A percentile compares a stretch with the other conserved stretches of the same genome.
Evolutionary conservation across 1,140 invertebrate species (phyloP).

Genomic region (Epicauta chinensis): DNA sequence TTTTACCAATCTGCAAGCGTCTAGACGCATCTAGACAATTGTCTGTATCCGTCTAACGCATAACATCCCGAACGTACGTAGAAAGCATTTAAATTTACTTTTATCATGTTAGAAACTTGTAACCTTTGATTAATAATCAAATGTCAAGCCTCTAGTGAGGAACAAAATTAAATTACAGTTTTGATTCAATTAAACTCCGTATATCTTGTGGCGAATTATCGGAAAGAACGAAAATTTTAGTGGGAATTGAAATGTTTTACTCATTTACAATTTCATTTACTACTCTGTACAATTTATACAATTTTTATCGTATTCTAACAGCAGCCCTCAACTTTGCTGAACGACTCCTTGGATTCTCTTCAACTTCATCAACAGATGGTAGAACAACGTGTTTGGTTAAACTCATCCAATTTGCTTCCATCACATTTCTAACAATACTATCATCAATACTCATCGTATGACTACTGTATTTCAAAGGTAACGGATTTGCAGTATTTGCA

Average conservation of each 20-base stretch:
- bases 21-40: too few relatives aligned
- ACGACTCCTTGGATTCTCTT: constrained; percentile 72
- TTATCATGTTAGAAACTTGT: too few relatives aligned
- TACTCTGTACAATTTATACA: too few relatives aligned
- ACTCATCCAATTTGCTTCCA: constrained; percentile 64
- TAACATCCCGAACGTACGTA: too few relatives aligned
- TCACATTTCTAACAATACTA: constrained; percentile 53
- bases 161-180: too few relatives aligned
- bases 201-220: constrained; percentile 1
- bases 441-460: constrained; percentile 49
- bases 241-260: too few relatives aligned
- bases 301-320: constrained; percentile 55
- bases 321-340: constrained; percentile 86
- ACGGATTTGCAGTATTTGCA: constrained; percentile 57
- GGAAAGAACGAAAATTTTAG: constrained; percentile 2
- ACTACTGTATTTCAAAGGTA: constrained; percentile 61
- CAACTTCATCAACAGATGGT: constrained; percentile 67
- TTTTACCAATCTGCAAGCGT: too few relatives aligned
- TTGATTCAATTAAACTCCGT: background rate
- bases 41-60: too few relatives aligned
- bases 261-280: too few relatives aligned
- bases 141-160: too few relatives aligned
- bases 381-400: constrained; percentile 75
- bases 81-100: too few relatives aligned
- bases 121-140: too few relatives aligned